These are phyloP conservation scores for Calameuta filiformis DNA, from an alignment of 2,888 invertebrate species.

Conservation along the genomic window DNA sequence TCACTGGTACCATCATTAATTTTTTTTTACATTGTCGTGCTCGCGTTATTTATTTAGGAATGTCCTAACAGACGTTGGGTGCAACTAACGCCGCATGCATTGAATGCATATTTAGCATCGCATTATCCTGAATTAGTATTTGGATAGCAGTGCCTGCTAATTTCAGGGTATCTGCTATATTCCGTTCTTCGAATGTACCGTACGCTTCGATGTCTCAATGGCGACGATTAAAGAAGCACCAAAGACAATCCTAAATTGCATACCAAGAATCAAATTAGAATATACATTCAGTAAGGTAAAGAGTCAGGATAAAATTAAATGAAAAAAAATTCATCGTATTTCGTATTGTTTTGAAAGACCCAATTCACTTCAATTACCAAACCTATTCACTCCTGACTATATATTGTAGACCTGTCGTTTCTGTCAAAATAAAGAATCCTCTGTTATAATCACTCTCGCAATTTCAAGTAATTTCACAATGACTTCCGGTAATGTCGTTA, in stretches of 20 bases:
- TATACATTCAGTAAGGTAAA: not conserved
- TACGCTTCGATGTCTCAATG: not conserved
- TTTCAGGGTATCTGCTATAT: constrained; percentile 3
- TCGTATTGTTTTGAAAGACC: not conserved
- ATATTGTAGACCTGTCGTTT: not conserved
- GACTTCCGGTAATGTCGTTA: not conserved
- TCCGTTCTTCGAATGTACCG: not conserved
- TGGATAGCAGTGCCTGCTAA: constrained; percentile 16
- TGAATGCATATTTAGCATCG: constrained; percentile 43
- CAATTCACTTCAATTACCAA: not conserved
- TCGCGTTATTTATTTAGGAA: constrained; percentile 27
- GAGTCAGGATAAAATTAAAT: not conserved
- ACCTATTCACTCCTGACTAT: not conserved
- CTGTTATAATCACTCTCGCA: not conserved
- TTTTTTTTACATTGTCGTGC: not conserved
- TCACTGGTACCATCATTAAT: not conserved
- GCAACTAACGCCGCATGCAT: constrained; percentile 61
- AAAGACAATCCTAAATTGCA: not conserved
- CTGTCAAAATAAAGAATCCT: not conserved
- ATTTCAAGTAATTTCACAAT: not conserved
- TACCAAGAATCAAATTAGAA: not conserved
- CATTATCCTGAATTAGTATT: constrained; percentile 24
- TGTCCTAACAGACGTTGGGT: constrained; percentile 51
- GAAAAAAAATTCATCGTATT: not conserved
- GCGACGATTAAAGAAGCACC: not conserved